Conservation (phyloP, 2,113 vertebrate genomes). For the Myotis davidii region DNA sequence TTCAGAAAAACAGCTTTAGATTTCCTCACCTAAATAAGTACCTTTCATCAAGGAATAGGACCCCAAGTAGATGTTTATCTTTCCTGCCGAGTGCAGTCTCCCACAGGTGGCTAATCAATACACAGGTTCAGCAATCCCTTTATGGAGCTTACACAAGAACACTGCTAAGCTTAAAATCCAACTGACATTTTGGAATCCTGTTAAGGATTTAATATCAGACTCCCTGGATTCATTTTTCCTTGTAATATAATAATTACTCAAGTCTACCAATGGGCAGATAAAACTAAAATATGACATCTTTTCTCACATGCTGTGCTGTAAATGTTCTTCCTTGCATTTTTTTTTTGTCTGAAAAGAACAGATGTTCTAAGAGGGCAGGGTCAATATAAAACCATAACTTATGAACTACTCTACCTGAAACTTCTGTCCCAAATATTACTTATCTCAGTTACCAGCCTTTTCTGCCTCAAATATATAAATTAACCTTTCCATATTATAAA, state of each 20-base stretch:
- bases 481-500: not conserved
- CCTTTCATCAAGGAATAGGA: not conserved
- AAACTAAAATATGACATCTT: conserved; percentile 49
- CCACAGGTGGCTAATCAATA: conserved; percentile 61
- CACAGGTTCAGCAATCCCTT: not conserved
- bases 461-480: not conserved
- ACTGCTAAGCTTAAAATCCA: conserved; percentile 33
- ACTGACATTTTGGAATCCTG: conserved; percentile 52
- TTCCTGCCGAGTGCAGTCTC: not conserved
- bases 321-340: not conserved
- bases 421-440: not conserved
- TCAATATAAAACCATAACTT: conserved; percentile 11
- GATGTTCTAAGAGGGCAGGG: not conserved
- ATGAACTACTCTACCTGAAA: not conserved
- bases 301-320: not conserved
- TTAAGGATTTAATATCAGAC: conserved; percentile 55
- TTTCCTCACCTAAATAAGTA: conserved; percentile 9
- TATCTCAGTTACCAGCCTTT: not conserved
- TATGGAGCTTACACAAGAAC: not conserved
- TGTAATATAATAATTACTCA: conserved; percentile 56
- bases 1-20: not conserved
- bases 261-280: conserved; percentile 25
- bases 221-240: conserved; percentile 49
- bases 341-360: conserved; percentile 29
- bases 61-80: conserved; percentile 36